Conservation (phyloP, 2,797 vertebrate genomes). For the Pygocentrus nattereri region DNA sequence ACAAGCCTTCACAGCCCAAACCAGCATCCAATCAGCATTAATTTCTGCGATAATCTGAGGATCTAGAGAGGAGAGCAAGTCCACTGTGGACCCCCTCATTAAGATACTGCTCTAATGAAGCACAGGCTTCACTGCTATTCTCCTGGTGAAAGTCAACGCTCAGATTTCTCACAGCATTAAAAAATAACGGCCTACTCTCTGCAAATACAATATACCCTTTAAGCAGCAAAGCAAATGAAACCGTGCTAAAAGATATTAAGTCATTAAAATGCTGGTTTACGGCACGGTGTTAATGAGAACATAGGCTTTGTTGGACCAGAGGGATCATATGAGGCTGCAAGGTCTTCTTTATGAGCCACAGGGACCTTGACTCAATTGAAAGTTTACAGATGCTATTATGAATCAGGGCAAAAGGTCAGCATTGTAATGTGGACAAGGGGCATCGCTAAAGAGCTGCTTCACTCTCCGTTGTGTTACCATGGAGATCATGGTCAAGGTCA, state of each 20-base stretch:
- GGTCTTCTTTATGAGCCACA: constrained; percentile 26
- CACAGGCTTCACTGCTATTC: constrained; percentile 37
- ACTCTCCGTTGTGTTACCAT: constrained; percentile 64
- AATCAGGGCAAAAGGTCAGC: constrained; percentile 12
- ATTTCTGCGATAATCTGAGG: constrained; percentile 56
- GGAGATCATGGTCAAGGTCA: constrained; percentile 76
- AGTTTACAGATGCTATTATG: constrained; percentile 26
- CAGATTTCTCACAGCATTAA: background rate
- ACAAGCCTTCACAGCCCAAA: constrained; percentile 47
- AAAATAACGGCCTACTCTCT: background rate
- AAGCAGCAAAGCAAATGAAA: background rate
- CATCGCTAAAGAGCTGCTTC: background rate
- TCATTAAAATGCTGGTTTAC: constrained; percentile 6
- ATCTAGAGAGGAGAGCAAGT: constrained; percentile 67
- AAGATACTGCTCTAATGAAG: constrained; percentile 67
- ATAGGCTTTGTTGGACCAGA: background rate
- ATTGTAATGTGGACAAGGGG: constrained; percentile 10
- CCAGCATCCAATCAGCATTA: constrained; percentile 65
- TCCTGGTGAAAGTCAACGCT: background rate
- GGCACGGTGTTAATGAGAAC: constrained; percentile 39
- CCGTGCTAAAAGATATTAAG: background rate
- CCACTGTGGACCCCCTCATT: constrained; percentile 67
- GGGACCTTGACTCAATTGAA: constrained; percentile 32
- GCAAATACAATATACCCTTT: background rate
- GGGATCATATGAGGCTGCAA: constrained; percentile 3